Base-by-base conservation (phyloP, 2,113 vertebrate species). In the Eulemur rufifrons region DNA sequence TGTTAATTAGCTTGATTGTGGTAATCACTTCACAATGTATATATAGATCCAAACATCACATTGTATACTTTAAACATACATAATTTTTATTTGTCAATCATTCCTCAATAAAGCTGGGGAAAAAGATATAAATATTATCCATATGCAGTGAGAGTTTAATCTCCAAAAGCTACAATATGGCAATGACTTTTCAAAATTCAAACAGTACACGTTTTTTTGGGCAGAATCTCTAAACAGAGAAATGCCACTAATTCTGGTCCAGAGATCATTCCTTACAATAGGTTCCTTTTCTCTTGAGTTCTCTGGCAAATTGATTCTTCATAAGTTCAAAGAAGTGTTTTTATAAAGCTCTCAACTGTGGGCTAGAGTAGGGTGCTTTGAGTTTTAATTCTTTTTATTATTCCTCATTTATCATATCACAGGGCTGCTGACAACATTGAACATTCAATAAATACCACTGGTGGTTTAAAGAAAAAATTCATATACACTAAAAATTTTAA, bases 181-280 rank as follows among this genome's bases (percentile, higher is more conserved):
- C 9, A 27, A 27, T 37, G 93, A 63, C 20, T 54, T 93, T 77
- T 20, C 32, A 80, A 61, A 92, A 90, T 69, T 87, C 56, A 86
- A 86, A 77, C 8, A 63, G 34, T 47, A 63, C 56, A n/a, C 39
- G 45, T 95, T 86, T 89, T 89, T 76, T 74, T 4, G 64, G 37
- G 74, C 27, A 78, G 45, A 89, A 68, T 59, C 89, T 81, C 89
- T 88, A 87, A 86, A 74, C 25, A 78, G 42, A 95, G 17, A 94
- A 84, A 14, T 90, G 54, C 34, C 64, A 83, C 47, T 47, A 47
- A 76, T 63, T 80, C 54, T 80, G 15, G 34, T 45, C 52, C 29
- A 86, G 25, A 91, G 32, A 85, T 27, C 32, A 42, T 63, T 76
- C 50, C 23, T 73, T 50, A 73, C 25, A 50, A 61, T 13, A 50